Evolutionary conservation across 2,888 invertebrate species (phyloP).

Genomic region (Gnatocerus cornutus): DNA sequence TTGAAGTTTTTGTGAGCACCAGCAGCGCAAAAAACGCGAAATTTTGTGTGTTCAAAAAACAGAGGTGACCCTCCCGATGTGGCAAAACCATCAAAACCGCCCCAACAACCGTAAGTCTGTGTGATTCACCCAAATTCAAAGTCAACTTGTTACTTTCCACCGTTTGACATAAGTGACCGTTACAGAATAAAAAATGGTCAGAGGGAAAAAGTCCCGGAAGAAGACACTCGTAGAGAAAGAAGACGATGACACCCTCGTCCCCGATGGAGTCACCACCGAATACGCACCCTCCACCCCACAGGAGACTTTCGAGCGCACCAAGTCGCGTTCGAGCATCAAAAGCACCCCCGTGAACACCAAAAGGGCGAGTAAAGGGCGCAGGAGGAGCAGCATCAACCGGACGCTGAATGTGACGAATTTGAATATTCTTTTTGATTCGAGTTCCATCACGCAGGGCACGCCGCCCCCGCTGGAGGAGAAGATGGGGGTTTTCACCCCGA

Average conservation of each 20-base stretch:
- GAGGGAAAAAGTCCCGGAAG: constrained; percentile 6
- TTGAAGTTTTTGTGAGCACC: too few species aligned
- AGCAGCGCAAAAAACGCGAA: too few species aligned
- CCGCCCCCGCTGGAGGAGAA: constrained; percentile 13
- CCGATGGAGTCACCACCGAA: neutral
- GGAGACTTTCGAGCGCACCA: neutral
- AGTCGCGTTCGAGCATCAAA: constrained; percentile 19
- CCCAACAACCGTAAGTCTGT: neutral
- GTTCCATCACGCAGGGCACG: constrained; percentile 46
- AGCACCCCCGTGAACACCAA: constrained; percentile 54
- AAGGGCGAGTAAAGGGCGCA: neutral
- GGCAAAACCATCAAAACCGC: too few species aligned
- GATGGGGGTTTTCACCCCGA: neutral
- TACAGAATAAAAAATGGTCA: constrained; percentile 13
- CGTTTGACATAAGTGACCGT: constrained; percentile 25
- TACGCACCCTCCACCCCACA: constrained; percentile 11
- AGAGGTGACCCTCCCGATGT: too few species aligned
- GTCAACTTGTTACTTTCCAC: neutral
- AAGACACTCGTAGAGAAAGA: neutral
- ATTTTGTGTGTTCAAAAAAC: too few species aligned
- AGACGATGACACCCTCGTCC: constrained; percentile 5
- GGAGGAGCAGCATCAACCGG: constrained; percentile 17
- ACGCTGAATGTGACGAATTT: constrained; percentile 59
- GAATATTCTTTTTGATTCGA: constrained; percentile 58
- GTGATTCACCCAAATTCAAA: neutral